Percentiles rank a stretch among this genome's conserved stretches.
phyloP scores from a whole-genome alignment of 1,140 invertebrate species.

The Periplaneta americana region DNA sequence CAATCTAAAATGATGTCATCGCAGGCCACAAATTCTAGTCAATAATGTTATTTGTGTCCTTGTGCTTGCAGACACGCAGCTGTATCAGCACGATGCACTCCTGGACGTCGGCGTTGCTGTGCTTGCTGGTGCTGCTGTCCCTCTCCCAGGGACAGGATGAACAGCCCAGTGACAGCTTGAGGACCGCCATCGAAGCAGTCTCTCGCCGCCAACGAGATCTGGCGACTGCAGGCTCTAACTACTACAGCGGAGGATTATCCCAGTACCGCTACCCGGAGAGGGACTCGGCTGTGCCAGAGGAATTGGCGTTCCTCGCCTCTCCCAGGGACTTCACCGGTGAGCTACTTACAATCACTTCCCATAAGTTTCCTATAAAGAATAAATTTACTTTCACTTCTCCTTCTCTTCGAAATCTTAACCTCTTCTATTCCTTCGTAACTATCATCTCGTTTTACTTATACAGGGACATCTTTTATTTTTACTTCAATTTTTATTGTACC shows the following conservation, averaged over 20 bases:
- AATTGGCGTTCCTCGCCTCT: not conserved
- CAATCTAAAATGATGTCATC: no score
- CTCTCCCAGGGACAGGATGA: not conserved
- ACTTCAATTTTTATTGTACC: no score
- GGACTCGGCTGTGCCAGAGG: not conserved
- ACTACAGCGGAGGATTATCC: not conserved
- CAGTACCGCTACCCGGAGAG: not conserved
- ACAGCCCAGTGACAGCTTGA: slow-evolving; percentile 5
- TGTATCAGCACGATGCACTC: not conserved
- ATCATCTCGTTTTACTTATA: no score
- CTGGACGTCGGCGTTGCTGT: not conserved
- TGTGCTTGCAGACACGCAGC: not conserved
- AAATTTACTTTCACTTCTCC: no score
- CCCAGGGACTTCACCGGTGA: slow-evolving; percentile 2
- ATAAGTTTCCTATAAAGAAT: no score
- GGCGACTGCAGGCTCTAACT: not conserved
- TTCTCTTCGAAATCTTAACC: no score
- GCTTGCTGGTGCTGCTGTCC: not conserved
- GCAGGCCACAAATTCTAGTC: no score
- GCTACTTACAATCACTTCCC: no score
- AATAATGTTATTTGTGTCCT: no score
- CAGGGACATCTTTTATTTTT: no score
- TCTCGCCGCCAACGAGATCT: slow-evolving; percentile 12
- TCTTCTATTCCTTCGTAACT: no score
- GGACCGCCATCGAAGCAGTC: slow-evolving; percentile 8